These are phyloP conservation scores for Drosophila neotestacea DNA, from an alignment of 2,888 invertebrate genomes.

Conservation along the genomic window DNA sequence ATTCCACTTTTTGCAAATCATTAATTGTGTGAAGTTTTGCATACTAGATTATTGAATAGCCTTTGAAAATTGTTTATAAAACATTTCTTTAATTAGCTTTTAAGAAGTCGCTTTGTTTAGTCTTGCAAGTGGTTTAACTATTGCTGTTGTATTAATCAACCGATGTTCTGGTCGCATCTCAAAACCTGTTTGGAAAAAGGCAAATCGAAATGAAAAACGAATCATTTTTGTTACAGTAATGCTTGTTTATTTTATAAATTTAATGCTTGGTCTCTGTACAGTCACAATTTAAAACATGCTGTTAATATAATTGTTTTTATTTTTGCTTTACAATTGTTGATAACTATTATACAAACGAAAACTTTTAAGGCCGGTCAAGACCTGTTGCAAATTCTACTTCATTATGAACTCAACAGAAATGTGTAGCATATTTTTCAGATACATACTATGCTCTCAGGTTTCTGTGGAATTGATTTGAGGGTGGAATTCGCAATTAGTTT, in stretches of 20 bases:
- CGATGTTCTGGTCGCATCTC: slow-evolving; percentile 3
- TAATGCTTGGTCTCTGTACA: slow-evolving; percentile 5
- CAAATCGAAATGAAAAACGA: background rate
- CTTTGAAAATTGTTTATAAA: background rate
- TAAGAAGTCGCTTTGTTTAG: background rate
- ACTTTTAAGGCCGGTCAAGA: background rate
- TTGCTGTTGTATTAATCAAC: background rate
- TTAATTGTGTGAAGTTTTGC: background rate
- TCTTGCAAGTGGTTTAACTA: background rate
- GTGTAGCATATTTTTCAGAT: background rate
- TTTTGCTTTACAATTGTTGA: slow-evolving; percentile 28
- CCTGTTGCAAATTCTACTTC: background rate
- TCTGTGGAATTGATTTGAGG: background rate
- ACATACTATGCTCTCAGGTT: background rate
- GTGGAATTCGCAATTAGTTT: background rate
- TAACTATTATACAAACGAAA: slow-evolving; percentile 28
- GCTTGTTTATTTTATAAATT: slow-evolving; percentile 15
- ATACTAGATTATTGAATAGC: background rate
- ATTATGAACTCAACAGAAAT: background rate
- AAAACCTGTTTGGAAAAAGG: background rate
- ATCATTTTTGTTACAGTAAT: slow-evolving; percentile 4
- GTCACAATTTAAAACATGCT: slow-evolving; percentile 41
- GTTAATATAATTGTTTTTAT: slow-evolving; percentile 1
- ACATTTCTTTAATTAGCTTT: background rate
- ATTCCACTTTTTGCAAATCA: slow-evolving; percentile 35